These are phyloP conservation scores for Ethmia dodecea DNA, from an alignment of 2,888 invertebrate species.

Conservation along the genomic window DNA sequence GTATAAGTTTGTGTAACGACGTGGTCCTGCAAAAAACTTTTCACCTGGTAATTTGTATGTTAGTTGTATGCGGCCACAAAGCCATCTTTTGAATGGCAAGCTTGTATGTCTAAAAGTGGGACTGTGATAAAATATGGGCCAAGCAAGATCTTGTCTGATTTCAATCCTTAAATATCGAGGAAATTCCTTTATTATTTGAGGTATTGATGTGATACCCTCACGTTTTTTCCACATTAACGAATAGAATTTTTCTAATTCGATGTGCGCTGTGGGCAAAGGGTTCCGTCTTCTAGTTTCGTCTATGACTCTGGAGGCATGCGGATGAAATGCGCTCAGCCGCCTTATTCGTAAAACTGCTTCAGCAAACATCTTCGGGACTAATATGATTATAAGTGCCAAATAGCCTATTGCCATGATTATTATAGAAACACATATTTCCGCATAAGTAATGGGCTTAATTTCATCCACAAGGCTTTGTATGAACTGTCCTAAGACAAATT, in stretches of 20 bases:
- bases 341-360: constrained; percentile 39
- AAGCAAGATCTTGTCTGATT: constrained; percentile 6
- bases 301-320: constrained; percentile 35
- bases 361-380: constrained; percentile 47
- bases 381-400: constrained; percentile 24
- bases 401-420: constrained; percentile 34
- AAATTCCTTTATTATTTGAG: not conserved
- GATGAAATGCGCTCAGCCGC: constrained; percentile 32
- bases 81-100: constrained; percentile 3
- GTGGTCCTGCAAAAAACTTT: constrained; percentile 2
- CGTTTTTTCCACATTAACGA: constrained; percentile 47
- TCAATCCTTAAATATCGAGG: constrained; percentile 4
- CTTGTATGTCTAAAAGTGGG: constrained; percentile 9
- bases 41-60: constrained; percentile 4
- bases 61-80: not conserved
- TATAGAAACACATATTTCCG: constrained; percentile 34
- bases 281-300: constrained; percentile 51
- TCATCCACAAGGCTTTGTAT: constrained; percentile 30
- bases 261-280: constrained; percentile 27
- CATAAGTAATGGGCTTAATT: constrained; percentile 36
- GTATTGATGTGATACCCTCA: constrained; percentile 2
- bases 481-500: constrained; percentile 33
- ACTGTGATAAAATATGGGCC: constrained; percentile 10
- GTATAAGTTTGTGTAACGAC: constrained; percentile 6
- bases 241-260: constrained; percentile 43